Evolutionary conservation across 2,888 invertebrate genomes (phyloP).

Genomic region (Drosophila ezoana): DNA sequence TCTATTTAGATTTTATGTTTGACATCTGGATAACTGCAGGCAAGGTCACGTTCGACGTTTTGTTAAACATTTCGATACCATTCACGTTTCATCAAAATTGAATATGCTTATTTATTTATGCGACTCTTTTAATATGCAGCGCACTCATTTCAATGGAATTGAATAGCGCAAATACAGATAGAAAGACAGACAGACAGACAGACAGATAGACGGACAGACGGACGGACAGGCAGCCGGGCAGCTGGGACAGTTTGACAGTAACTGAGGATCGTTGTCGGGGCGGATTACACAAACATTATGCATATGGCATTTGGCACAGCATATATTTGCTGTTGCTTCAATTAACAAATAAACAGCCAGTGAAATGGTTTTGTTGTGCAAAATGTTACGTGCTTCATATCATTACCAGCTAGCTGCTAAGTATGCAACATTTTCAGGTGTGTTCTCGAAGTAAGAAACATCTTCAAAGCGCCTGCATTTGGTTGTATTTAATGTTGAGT

Average conservation of each 20-base stretch:
- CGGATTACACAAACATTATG: conserved; percentile 37
- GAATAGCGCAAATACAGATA: conserved; percentile 42
- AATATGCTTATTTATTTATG: conserved; percentile 79
- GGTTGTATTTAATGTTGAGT: too few relatives aligned
- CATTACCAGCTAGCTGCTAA: conserved; percentile 23
- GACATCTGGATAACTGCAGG: conserved; percentile 29
- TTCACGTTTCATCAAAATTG: conserved; percentile 78
- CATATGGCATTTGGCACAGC: conserved; percentile 21
- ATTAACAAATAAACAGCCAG: conserved; percentile 56
- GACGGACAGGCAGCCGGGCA: background rate
- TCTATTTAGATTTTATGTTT: conserved; percentile 8
- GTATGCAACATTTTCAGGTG: background rate
- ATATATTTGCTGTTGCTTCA: conserved; percentile 27
- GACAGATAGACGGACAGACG: background rate
- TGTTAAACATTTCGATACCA: conserved; percentile 77
- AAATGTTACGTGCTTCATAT: conserved; percentile 35
- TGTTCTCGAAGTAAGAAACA: conserved; percentile 1
- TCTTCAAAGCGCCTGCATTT: background rate
- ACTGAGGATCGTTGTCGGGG: conserved; percentile 25
- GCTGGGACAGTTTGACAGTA: conserved; percentile 8
- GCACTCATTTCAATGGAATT: conserved; percentile 58
- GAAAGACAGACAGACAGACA: conserved; percentile 7
- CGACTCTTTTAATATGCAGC: conserved; percentile 74
- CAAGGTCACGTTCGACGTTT: conserved; percentile 71
- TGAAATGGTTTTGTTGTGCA: conserved; percentile 12